A percentile compares a stretch with the other conserved stretches of the same genome.
phyloP scores from a whole-genome alignment of 1,140 invertebrate genomes.

The Chlorops oryzae region DNA sequence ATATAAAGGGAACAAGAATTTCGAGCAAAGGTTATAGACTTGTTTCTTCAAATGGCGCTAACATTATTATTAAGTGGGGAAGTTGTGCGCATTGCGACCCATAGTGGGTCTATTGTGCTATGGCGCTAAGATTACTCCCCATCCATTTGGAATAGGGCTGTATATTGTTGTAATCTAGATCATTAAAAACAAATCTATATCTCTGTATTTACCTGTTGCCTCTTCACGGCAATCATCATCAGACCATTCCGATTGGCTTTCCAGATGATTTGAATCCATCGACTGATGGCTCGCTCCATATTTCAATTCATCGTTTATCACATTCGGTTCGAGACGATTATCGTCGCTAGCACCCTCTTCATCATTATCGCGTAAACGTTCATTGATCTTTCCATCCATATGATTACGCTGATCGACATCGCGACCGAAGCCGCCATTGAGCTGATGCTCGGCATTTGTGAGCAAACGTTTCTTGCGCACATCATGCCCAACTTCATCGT shows the following conservation, averaged over 20 bases:
- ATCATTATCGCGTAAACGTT: neutral
- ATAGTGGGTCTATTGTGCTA: too few species aligned
- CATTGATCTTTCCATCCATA: conserved; percentile 1
- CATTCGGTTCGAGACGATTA: conserved; percentile 33
- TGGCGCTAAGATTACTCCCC: too few species aligned
- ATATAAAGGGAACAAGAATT: too few species aligned
- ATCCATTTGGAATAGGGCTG: too few species aligned
- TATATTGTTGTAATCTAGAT: too few species aligned
- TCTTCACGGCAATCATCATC: conserved; percentile 55
- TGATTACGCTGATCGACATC: too few species aligned
- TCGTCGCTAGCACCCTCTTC: conserved; percentile 5
- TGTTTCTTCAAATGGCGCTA: too few species aligned
- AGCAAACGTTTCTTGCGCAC: conserved; percentile 34
- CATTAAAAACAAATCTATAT: too few species aligned
- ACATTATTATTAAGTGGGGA: too few species aligned
- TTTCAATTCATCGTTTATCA: conserved; percentile 48
- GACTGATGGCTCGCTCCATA: conserved; percentile 46
- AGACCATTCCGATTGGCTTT: conserved; percentile 75
- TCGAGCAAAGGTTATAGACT: too few species aligned
- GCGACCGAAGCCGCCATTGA: too few species aligned
- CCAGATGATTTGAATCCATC: conserved; percentile 47
- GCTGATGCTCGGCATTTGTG: neutral
- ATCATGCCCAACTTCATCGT: conserved; percentile 42
- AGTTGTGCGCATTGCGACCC: too few species aligned
- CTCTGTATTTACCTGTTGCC: conserved; percentile 46